Conservation (phyloP, 2,113 vertebrate species). For the Gallinago paraguaiae region DNA sequence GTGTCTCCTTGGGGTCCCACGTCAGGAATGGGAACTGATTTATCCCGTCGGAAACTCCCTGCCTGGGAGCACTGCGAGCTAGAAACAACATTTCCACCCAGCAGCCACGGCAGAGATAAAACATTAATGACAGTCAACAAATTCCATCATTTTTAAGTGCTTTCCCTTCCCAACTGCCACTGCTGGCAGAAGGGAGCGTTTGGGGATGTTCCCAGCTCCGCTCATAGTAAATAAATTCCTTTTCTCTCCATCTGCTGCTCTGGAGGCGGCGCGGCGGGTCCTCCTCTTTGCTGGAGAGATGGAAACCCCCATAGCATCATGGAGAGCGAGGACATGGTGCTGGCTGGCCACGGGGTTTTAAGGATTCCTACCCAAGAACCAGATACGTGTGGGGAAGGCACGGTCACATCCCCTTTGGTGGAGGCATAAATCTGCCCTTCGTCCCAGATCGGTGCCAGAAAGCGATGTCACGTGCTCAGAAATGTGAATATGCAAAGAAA, state of each 20-base stretch:
- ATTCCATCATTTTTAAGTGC: slow-evolving; percentile 8
- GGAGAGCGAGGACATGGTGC: background rate
- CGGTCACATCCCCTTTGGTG: accelerated
- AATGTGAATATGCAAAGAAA: background rate
- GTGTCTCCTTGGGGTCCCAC: background rate
- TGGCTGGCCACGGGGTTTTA: background rate
- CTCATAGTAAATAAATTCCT: slow-evolving; percentile 45
- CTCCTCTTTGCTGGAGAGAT: background rate
- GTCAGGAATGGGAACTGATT: background rate
- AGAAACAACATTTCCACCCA: background rate
- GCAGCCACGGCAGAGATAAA: background rate
- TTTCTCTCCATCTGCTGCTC: background rate
- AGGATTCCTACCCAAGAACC: background rate
- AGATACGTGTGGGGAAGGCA: background rate
- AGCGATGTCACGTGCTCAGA: accelerated
- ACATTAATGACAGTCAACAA: slow-evolving; percentile 24
- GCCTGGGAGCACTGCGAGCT: background rate
- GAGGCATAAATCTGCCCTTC: background rate
- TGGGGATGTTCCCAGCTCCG: slow-evolving; percentile 19
- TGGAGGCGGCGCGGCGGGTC: accelerated
- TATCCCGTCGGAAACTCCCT: background rate
- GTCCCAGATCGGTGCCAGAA: background rate
- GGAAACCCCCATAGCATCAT: background rate
- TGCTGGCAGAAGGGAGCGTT: slow-evolving; percentile 42
- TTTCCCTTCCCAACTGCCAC: slow-evolving; percentile 10